phyloP scores from a whole-genome alignment of 2,888 invertebrate species.

The Pediacus dermestoides region DNA sequence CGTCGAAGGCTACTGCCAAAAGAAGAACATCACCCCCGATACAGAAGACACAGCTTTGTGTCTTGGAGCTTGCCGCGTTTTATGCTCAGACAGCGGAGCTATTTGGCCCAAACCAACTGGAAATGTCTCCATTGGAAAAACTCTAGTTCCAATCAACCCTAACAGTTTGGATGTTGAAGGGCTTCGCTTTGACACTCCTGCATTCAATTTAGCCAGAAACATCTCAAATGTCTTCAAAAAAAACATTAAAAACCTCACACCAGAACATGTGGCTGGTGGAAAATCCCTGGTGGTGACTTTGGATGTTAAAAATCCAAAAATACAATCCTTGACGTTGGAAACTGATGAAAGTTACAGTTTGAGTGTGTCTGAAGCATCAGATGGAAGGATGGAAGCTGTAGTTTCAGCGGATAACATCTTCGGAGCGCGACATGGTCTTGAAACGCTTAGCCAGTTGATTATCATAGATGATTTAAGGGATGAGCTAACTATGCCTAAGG shows the following conservation, averaged over 20 bases:
- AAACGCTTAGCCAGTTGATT: slow-evolving; percentile 65
- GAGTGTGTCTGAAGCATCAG: slow-evolving; percentile 46
- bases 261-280: slow-evolving; percentile 41
- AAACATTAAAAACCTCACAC: slow-evolving; percentile 24
- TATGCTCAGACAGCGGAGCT: slow-evolving; percentile 58
- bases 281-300: slow-evolving; percentile 47
- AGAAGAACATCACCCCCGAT: slow-evolving; percentile 41
- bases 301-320: slow-evolving; percentile 33
- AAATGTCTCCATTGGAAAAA: slow-evolving; percentile 54
- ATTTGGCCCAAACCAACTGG: slow-evolving; percentile 60
- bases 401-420: slow-evolving; percentile 61
- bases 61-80: slow-evolving; percentile 62
- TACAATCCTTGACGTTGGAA: slow-evolving; percentile 49
- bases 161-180: slow-evolving; percentile 55
- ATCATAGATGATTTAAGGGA: slow-evolving; percentile 63
- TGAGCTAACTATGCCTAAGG: slow-evolving; percentile 60
- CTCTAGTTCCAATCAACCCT: slow-evolving; percentile 52
- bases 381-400: slow-evolving; percentile 55
- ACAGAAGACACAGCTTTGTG: slow-evolving; percentile 48
- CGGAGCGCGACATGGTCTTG: slow-evolving; percentile 65
- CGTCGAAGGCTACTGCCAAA: slow-evolving; percentile 54
- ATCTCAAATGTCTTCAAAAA: slow-evolving; percentile 38
- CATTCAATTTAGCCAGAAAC: slow-evolving; percentile 31
- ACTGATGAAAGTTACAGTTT: slow-evolving; percentile 61
- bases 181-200: slow-evolving; percentile 37